phyloP scores from a whole-genome alignment of 1,140 invertebrate genomes.

The Bombus balteatus region DNA sequence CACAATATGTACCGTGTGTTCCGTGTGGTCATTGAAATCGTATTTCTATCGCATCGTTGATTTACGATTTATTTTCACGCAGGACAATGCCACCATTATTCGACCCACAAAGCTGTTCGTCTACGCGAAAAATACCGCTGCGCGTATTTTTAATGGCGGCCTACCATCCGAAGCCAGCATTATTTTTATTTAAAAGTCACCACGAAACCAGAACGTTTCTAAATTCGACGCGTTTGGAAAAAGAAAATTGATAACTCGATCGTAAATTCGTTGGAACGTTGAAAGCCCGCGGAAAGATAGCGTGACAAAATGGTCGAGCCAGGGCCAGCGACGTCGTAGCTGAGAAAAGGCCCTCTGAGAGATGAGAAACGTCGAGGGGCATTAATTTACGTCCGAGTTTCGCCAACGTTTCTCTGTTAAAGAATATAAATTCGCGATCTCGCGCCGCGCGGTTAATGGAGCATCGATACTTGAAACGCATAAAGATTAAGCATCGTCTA shows the following conservation, averaged over 20 bases:
- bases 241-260: background rate
- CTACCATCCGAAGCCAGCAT: no score
- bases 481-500: slow-evolving; percentile 22
- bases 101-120: background rate
- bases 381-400: slow-evolving; percentile 12
- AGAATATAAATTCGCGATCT: slow-evolving; percentile 18
- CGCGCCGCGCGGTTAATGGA: slow-evolving; percentile 1
- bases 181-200: background rate
- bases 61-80: background rate
- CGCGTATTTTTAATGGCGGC: background rate
- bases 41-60: background rate
- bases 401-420: slow-evolving; percentile 1
- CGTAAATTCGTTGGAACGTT: background rate
- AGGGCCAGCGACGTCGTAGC: background rate
- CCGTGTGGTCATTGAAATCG: background rate
- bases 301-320: background rate
- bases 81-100: background rate
- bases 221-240: background rate
- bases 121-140: background rate
- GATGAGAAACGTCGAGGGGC: slow-evolving; percentile 3
- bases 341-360: background rate
- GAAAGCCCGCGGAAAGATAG: background rate
- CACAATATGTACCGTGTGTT: background rate
- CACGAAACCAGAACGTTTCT: background rate
- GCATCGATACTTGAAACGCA: slow-evolving; percentile 22